Evolutionary conservation across 2,797 vertebrate genomes (phyloP).

Genomic region (Thamnophis elegans): DNA sequence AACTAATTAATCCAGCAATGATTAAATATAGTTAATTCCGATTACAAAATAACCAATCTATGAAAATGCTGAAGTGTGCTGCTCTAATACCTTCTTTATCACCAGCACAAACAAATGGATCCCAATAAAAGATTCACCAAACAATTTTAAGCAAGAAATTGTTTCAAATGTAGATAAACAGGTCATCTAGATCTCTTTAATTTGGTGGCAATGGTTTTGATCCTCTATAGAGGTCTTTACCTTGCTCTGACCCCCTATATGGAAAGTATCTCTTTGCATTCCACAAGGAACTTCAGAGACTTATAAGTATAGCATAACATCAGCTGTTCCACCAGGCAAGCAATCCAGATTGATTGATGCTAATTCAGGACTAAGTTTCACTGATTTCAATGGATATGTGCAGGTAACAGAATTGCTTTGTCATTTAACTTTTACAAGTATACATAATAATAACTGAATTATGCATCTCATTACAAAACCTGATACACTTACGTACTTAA

Average conservation of each 20-base stretch:
- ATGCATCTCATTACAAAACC: not conserved
- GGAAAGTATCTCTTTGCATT: not conserved
- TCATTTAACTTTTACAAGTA: not conserved
- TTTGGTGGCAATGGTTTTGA: not conserved
- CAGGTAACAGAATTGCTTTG: not conserved
- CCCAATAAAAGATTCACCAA: not conserved
- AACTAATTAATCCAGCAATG: not conserved
- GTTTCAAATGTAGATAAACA: not conserved
- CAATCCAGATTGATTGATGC: not conserved
- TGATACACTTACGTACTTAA: not conserved
- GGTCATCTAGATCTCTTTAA: not conserved
- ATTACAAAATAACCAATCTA: not conserved
- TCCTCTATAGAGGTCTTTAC: not conserved
- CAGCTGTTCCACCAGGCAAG: not conserved
- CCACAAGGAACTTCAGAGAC: not conserved
- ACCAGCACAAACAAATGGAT: not conserved
- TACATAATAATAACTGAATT: not conserved
- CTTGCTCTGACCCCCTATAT: not conserved
- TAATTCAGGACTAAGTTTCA: not conserved
- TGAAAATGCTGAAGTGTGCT: not conserved
- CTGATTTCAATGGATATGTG: not conserved
- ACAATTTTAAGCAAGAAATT: not conserved
- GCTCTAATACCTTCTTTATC: not conserved
- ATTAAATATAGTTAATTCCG: not conserved
- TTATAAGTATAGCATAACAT: not conserved